phyloP scores from a whole-genome alignment of 2,888 invertebrate species.

The Anthophora plumipes region DNA sequence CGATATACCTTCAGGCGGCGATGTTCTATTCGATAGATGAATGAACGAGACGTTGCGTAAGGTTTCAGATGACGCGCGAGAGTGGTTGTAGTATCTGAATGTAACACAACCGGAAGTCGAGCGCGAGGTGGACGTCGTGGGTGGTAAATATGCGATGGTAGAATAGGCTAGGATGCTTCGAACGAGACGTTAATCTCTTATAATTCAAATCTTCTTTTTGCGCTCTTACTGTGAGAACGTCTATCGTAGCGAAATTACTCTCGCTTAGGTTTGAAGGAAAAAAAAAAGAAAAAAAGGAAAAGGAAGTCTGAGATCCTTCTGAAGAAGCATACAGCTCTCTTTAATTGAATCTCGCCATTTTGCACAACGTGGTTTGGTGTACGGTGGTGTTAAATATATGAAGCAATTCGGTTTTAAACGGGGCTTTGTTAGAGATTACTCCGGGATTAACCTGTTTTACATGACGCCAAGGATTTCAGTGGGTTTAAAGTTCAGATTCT shows the following conservation, averaged over 20 bases:
- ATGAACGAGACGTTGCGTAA: conserved; percentile 42
- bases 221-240: neutral
- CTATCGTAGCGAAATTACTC: neutral
- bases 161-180: neutral
- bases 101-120: conserved; percentile 20
- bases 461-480: conserved; percentile 8
- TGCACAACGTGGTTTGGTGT: neutral
- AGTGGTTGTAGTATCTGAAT: conserved; percentile 13
- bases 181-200: neutral
- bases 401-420: conserved; percentile 26
- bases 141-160: neutral
- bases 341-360: conserved; percentile 23
- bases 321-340: neutral
- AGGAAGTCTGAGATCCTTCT: neutral
- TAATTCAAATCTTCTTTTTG: neutral
- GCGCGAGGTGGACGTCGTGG: conserved; percentile 1
- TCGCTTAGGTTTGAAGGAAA: too few relatives aligned
- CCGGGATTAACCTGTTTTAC: conserved; percentile 12
- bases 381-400: conserved; percentile 5
- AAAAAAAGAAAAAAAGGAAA: rapidly evolving
- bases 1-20: conserved; percentile 56
- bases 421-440: conserved; percentile 20
- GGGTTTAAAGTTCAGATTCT: conserved; percentile 12
- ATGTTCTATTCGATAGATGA: conserved; percentile 25
- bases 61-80: neutral